Base-by-base conservation (phyloP, 2,888 invertebrate species). In the Latrodectus hesperus region DNA sequence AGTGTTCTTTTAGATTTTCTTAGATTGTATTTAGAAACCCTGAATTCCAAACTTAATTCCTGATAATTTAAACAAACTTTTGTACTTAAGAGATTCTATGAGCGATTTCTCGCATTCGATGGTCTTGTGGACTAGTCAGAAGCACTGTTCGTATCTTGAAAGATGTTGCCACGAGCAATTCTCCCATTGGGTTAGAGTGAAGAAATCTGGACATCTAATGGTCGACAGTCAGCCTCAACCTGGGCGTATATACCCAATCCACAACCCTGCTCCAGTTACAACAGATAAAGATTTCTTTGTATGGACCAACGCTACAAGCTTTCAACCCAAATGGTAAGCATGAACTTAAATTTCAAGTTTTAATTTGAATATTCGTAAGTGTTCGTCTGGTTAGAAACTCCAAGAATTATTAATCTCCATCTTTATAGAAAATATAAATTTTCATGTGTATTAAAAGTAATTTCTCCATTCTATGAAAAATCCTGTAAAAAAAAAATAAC, bases 191-290 rank as follows among this genome's bases (percentile, higher is more conserved):
- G n/a, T 79, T 38, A 52, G 76, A 49, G 76, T 84, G 9, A 71
- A 67, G 9, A 80, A 55, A 12, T 55, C 67, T 65, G 88, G 88
- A 4, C 53, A 55, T 12, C n/a, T 84, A 0, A 75, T 80, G 53
- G 51, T 80, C 8, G 80, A 83, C 4, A 26, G 67, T n/a, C 65
- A n/a, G 3, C 55, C 88, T 1, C 53, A 74, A 17, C 9, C 26
- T 8, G 88, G 88, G 12, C 68, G 80, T 12, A 75, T 65, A 17
- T 88, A 82, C 52, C 88, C 88, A 0, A 49, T 88, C 22, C 77
- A 51, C 11, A 65, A 79, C 52, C 79, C 75, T 9, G 38, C 64
- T 9, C 76, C 75, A n/a, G 9, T 55, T 12, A n/a, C 22, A n/a
- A 22, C 16, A 1, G 75, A 79, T 49, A 76, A 75, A 16, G 51